phyloP scores from a whole-genome alignment of 2,888 invertebrate genomes.

The Diogma glabrata region DNA sequence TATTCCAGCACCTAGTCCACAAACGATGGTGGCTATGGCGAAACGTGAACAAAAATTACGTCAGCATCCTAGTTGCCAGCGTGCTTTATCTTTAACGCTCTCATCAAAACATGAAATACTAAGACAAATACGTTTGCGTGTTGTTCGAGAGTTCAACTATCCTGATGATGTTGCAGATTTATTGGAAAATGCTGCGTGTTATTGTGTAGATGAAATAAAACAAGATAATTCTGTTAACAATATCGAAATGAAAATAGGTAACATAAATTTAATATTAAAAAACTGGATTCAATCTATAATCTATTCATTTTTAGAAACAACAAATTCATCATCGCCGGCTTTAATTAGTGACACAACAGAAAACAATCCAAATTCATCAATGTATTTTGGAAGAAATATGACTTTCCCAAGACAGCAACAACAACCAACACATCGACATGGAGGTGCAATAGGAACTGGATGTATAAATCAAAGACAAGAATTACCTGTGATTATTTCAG shows the following conservation, averaged over 20 bases:
- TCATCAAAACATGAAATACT: conserved; percentile 67
- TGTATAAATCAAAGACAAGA: conserved; percentile 31
- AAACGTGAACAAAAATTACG: conserved; percentile 76
- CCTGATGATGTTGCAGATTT: conserved; percentile 80
- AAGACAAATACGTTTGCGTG: conserved; percentile 70
- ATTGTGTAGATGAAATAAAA: conserved; percentile 25
- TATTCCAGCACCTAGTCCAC: conserved; percentile 64
- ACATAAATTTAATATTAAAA: neutral
- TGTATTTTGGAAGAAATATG: conserved; percentile 48
- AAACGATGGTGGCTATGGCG: conserved; percentile 65
- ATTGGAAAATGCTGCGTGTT: conserved; percentile 43
- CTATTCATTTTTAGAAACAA: too few relatives aligned
- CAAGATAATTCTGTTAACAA: conserved; percentile 23
- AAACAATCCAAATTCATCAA: conserved; percentile 29
- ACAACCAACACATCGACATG: conserved; percentile 18
- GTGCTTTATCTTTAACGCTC: conserved; percentile 63
- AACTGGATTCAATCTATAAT: too few relatives aligned
- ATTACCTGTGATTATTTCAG: conserved; percentile 52
- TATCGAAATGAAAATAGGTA: conserved; percentile 17
- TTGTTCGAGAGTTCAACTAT: conserved; percentile 86
- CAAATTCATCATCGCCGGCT: conserved; percentile 30
- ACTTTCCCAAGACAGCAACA: conserved; percentile 45
- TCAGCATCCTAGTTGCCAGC: conserved; percentile 63
- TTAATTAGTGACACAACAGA: conserved; percentile 32
- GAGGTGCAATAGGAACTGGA: conserved; percentile 22